phyloP scores from a whole-genome alignment of 2,113 vertebrate species.

The Etia nguti region DNA sequence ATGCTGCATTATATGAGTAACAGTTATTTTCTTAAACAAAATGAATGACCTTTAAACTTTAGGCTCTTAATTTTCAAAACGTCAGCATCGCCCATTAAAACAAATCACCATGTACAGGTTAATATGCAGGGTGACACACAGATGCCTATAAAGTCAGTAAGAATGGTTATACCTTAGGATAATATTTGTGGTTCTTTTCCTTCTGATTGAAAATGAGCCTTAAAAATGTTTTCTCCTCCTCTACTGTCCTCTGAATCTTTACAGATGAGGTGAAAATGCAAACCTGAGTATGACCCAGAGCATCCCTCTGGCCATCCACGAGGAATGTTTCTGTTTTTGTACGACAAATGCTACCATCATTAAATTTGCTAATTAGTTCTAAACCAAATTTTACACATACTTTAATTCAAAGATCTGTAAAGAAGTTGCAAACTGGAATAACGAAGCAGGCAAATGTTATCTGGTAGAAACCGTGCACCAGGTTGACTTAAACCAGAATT shows the following conservation, averaged over 20 bases:
- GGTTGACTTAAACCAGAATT: neutral
- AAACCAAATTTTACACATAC: neutral
- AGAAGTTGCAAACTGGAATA: neutral
- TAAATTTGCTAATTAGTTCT: neutral
- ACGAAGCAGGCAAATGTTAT: neutral
- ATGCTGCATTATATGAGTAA: neutral
- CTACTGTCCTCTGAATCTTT: neutral
- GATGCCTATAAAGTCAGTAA: neutral
- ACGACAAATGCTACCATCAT: neutral
- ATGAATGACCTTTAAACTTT: neutral
- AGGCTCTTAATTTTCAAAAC: neutral
- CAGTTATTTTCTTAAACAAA: neutral
- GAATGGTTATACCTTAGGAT: neutral
- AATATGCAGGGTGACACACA: neutral
- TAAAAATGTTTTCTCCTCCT: neutral
- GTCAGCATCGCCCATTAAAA: neutral
- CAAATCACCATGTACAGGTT: neutral
- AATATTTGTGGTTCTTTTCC: neutral
- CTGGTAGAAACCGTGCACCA: neutral
- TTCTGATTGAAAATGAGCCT: neutral
- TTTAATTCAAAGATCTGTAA: neutral
- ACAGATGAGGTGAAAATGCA: neutral
- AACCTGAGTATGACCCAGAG: neutral
- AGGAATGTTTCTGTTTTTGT: neutral
- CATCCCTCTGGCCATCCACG: neutral